Evolutionary conservation across 92 coral and sea anemone species (phyloP), one percentile per base, ranked within the genome.

Genomic region (Phenganax marumi): DNA sequence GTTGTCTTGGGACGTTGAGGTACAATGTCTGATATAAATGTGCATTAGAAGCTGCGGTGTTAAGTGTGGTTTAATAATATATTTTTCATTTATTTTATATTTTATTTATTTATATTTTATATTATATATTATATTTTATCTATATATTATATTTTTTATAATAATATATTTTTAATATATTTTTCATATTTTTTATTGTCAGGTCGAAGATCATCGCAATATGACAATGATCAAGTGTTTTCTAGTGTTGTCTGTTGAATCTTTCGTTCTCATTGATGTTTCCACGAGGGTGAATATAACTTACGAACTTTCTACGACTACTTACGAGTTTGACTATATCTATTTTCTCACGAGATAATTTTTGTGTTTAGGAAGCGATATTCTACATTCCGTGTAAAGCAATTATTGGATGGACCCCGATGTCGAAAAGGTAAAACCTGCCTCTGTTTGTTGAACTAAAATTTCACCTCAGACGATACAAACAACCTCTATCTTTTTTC

Each of bases 131-230:
- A n/a, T n/a, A n/a, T n/a, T n/a, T n/a, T n/a, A n/a, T n/a, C n/a
- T n/a, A n/a, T n/a, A n/a, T n/a, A n/a, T n/a, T n/a, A n/a, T n/a
- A n/a, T n/a, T n/a, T n/a, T n/a, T n/a, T n/a, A n/a, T n/a, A n/a
- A n/a, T n/a, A n/a, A n/a, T n/a, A n/a, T n/a, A n/a, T n/a, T n/a
- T n/a, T n/a, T 33, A 7, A 52, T 70, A 11, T 70, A 11, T 49
- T 10, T 70, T 70, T 26, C 16, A 33, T 48, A 39, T 54, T 57
- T 24, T 14, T 17, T 54, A 48, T 47, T 24, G 58, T 51, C 73
- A 93, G 97, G 98, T 95, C 24, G 98, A 95, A 73, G 98, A 95
- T 79, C 89, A 92, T 89, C 91, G 98, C 60, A 90, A 90, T 66
- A 87, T 91, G n/a, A 85, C 92, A 56, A 91, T 95, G 98, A 95